Evolutionary conservation across 2,888 invertebrate genomes (phyloP), one percentile per base, ranked within the genome.

Genomic region (Cheilosia impressa): DNA sequence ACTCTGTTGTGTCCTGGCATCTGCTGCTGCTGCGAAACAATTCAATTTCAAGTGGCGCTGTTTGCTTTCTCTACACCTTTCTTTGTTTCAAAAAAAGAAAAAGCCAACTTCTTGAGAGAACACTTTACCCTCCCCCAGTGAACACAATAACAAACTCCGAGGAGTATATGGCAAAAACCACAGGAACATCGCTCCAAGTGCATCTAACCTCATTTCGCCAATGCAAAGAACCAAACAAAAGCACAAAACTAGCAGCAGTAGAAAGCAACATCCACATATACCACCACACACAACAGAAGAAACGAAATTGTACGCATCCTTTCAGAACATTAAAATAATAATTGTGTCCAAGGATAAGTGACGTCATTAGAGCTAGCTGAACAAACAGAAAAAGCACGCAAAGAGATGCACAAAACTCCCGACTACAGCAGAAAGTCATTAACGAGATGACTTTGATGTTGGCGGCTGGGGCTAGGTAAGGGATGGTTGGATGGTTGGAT

Each of bases 311-410:
- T 83, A 83, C 68, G 72, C 66, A 83, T 83, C 72, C 71, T 72
- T 72, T 77, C 31, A 68, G 62, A 66, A 66, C 53, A 78, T 78
- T 55, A 78, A 83, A 78, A 83, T 78, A 78, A 73, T 78, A 78
- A 73, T 78, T 68, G 62, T 72, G 72, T 83, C 82, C 82, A 83
- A 83, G 78, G 82, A 78, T 78, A 83, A 78, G 78, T 83, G 81
- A 72, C 72, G 78, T 78, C 78, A 83, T 83, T 78, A 63, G 72
- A 19, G 17, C 13, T 57, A 19, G 17, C 13, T 57, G n/a, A n/a
- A 41, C 17, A 41, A 52, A 41, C 53, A 19, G 15, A 13, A 66
- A 53, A 66, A 52, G n/a, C n/a, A 22, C 38, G 4, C 34, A 65
- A 27, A 50, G 15, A 69, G 65, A 52, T 68, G 58, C 58, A 52